Evolutionary conservation across 2,797 vertebrate species (phyloP).

Genomic region (Falco berigora): DNA sequence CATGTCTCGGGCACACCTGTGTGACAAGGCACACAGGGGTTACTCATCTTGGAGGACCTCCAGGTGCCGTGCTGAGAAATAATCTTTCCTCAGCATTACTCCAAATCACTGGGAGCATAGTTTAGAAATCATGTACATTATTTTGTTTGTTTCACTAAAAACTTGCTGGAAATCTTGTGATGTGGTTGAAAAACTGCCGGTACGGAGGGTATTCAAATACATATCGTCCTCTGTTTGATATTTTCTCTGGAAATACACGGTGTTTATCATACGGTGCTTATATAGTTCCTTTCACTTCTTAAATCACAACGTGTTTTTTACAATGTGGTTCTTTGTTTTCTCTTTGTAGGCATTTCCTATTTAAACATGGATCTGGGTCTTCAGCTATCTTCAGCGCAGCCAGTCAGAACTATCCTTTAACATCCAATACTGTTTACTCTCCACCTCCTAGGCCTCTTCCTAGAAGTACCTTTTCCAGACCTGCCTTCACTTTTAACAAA

Average conservation of each 20-base stretch:
- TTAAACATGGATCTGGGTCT: slow-evolving; percentile 93
- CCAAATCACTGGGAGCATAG: neutral
- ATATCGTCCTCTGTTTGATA: neutral
- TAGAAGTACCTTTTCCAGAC: slow-evolving; percentile 90
- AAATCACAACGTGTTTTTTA: neutral
- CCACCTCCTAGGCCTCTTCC: slow-evolving; percentile 92
- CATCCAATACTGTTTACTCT: slow-evolving; percentile 93
- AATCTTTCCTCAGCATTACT: neutral
- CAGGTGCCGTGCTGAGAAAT: neutral
- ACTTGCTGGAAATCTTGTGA: neutral
- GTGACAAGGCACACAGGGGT: neutral
- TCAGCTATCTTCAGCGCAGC: slow-evolving; percentile 92
- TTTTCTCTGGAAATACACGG: neutral
- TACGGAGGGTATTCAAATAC: neutral
- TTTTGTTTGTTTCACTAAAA: neutral
- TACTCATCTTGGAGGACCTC: neutral
- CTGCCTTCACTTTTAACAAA: slow-evolving; percentile 95
- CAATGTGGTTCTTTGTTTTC: slow-evolving; percentile 47
- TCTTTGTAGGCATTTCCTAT: slow-evolving; percentile 88
- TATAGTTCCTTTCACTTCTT: neutral
- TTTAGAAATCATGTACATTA: neutral
- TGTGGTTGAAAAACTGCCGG: neutral
- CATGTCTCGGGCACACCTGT: fast-evolving
- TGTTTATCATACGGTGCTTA: neutral
- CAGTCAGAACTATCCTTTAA: slow-evolving; percentile 92